These are phyloP conservation scores for Plagiodera versicolora DNA, from an alignment of 2,888 invertebrate genomes.

Conservation along the genomic window DNA sequence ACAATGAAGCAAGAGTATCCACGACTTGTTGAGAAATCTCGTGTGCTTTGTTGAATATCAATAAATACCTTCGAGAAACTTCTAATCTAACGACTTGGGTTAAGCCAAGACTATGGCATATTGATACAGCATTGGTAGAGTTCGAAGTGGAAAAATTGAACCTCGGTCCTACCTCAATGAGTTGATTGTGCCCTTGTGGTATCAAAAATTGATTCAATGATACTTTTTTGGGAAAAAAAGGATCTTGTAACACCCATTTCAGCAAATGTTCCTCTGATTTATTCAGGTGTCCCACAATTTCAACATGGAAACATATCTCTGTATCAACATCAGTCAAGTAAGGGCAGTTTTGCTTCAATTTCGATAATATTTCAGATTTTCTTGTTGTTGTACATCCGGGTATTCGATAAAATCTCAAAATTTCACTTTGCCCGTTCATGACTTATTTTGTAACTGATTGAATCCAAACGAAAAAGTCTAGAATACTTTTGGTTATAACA, in stretches of 20 bases:
- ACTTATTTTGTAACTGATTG: neutral
- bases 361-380: conserved; percentile 61
- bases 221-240: conserved; percentile 65
- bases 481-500: neutral
- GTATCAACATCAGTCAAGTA: conserved; percentile 62
- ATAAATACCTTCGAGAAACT: conserved; percentile 74
- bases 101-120: conserved; percentile 83
- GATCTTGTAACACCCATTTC: conserved; percentile 78
- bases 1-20: conserved; percentile 59
- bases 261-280: conserved; percentile 66
- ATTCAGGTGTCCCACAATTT: conserved; percentile 61
- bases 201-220: conserved; percentile 58
- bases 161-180: conserved; percentile 90
- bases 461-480: conserved; percentile 5
- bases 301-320: conserved; percentile 83
- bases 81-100: conserved; percentile 78
- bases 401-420: conserved; percentile 63
- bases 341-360: conserved; percentile 56
- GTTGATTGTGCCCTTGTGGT: conserved; percentile 50
- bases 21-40: conserved; percentile 52
- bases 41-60: conserved; percentile 57
- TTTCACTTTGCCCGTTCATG: conserved; percentile 38
- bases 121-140: conserved; percentile 95
- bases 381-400: conserved; percentile 65
- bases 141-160: conserved; percentile 95